phyloP scores from a whole-genome alignment of 2,113 vertebrate genomes.

The Gopherus evgoodei region DNA sequence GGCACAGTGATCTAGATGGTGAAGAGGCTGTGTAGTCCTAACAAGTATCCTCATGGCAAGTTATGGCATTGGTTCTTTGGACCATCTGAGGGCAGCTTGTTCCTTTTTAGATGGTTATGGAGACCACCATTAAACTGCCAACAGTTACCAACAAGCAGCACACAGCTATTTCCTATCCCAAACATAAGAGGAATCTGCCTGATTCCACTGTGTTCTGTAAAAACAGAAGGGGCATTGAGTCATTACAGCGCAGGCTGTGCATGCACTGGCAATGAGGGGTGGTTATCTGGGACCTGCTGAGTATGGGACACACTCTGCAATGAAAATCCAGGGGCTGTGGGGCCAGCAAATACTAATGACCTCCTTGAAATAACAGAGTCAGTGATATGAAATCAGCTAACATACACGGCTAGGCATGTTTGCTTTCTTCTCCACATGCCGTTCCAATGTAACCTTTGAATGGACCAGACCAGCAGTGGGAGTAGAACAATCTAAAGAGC shows the following conservation, averaged over 20 bases:
- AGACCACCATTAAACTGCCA: background rate
- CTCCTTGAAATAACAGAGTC: no score
- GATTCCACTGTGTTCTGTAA: background rate
- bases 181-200: fast-evolving
- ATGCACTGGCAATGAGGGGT: background rate
- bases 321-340: background rate
- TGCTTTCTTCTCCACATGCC: background rate
- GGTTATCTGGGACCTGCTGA: background rate
- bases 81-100: background rate
- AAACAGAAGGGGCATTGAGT: background rate
- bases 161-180: fast-evolving
- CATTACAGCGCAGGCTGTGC: background rate
- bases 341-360: no score
- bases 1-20: background rate
- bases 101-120: background rate
- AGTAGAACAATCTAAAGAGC: background rate
- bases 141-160: fast-evolving
- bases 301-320: background rate
- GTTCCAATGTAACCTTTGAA: background rate
- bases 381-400: background rate
- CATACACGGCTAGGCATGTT: background rate
- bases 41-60: background rate
- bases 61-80: fast-evolving
- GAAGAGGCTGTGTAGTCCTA: fast-evolving
- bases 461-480: background rate